These are phyloP conservation scores for Hylaeus anthracinus DNA, from an alignment of 1,140 invertebrate species.

Conservation along the genomic window DNA sequence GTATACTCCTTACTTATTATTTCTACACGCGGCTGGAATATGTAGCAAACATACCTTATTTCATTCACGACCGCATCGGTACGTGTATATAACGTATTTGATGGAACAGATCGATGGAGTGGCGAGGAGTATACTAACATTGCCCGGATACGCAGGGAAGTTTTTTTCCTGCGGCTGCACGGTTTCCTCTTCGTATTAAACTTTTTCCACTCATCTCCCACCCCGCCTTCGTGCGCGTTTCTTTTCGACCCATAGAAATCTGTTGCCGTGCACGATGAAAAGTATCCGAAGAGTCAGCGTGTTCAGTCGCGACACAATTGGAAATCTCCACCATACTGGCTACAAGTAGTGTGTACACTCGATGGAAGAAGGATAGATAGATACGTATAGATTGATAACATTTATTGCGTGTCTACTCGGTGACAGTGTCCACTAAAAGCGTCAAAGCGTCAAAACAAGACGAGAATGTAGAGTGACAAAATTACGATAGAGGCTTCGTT, in stretches of 20 bases:
- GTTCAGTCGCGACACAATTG: slow-evolving; percentile 16
- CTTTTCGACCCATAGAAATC: slow-evolving; percentile 13
- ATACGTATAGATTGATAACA: too few relatives aligned
- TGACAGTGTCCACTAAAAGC: too few relatives aligned
- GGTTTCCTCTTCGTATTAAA: slow-evolving; percentile 43
- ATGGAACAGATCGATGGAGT: slow-evolving; percentile 18
- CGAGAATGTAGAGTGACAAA: too few relatives aligned
- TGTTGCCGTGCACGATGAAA: slow-evolving; percentile 25
- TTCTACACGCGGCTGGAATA: slow-evolving; percentile 1
- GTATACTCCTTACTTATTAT: slow-evolving; percentile 22
- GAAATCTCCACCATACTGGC: neutral
- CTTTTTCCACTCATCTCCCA: slow-evolving; percentile 18
- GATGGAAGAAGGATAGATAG: neutral
- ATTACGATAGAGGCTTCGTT: too few relatives aligned
- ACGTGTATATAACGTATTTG: neutral
- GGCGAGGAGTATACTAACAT: neutral
- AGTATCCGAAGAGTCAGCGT: slow-evolving; percentile 31
- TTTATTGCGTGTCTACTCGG: too few relatives aligned
- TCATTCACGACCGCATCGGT: slow-evolving; percentile 2
- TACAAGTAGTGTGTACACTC: neutral
- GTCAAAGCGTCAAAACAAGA: too few relatives aligned
- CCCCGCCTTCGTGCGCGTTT: neutral
- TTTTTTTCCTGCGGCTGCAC: neutral
- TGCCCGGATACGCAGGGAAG: neutral
- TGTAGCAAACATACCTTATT: slow-evolving; percentile 25